A percentile compares a stretch with the other conserved stretches of the same genome.
These are phyloP conservation scores for Psephotus haematonotus DNA, from an alignment of 2,113 vertebrate species.

Conservation along the genomic window DNA sequence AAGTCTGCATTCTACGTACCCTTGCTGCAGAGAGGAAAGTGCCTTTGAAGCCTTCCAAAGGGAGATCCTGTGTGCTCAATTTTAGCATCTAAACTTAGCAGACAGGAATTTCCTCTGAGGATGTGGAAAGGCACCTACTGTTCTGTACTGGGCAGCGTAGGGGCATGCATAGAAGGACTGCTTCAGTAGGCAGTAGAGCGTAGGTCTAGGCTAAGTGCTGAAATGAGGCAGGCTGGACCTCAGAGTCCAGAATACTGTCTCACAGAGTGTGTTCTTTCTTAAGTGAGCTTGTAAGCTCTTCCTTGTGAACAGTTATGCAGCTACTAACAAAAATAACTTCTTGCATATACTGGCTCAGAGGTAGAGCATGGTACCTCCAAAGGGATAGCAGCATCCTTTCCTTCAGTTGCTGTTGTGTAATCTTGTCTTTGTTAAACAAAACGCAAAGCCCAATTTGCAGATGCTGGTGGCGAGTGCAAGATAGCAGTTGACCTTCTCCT, in stretches of 20 bases:
- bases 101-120: slow-evolving; percentile 41
- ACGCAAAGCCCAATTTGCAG: background rate
- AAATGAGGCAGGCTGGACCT: background rate
- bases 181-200: background rate
- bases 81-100: slow-evolving; percentile 38
- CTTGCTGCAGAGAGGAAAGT: background rate
- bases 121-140: background rate
- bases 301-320: background rate
- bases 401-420: background rate
- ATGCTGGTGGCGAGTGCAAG: background rate
- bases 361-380: background rate
- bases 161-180: background rate
- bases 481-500: background rate
- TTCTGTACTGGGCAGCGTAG: accelerated
- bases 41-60: slow-evolving; percentile 23
- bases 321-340: background rate
- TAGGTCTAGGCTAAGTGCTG: background rate
- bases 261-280: background rate
- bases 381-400: background rate
- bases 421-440: background rate
- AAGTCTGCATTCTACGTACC: background rate
- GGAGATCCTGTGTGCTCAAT: slow-evolving; percentile 42
- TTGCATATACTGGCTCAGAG: background rate
- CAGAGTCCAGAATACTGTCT: background rate
- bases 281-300: background rate